These are phyloP conservation scores for Ericerus pela DNA, from an alignment of 1,140 invertebrate genomes.

Conservation along the genomic window DNA sequence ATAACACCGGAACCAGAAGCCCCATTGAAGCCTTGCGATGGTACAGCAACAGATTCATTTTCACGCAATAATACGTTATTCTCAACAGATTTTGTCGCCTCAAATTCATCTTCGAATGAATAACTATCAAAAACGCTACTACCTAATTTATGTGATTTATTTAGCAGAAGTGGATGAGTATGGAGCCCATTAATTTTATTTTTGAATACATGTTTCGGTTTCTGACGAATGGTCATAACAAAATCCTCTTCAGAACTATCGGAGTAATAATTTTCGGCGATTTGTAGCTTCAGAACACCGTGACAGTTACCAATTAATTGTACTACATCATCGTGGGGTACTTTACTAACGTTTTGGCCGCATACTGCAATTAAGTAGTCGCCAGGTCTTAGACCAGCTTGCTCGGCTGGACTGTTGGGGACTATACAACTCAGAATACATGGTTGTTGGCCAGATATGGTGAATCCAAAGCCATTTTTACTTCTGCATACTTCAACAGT, in stretches of 20 bases:
- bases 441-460: slow-evolving; percentile 83
- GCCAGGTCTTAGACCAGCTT: slow-evolving; percentile 70
- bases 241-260: slow-evolving; percentile 68
- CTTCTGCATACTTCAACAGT: slow-evolving; percentile 73
- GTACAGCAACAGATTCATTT: not conserved
- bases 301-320: slow-evolving; percentile 70
- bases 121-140: not conserved
- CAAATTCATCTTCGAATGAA: not conserved
- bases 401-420: slow-evolving; percentile 63
- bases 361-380: slow-evolving; percentile 86
- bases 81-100: not conserved
- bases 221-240: slow-evolving; percentile 36
- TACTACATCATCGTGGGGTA: slow-evolving; percentile 84
- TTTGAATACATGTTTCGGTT: slow-evolving; percentile 41
- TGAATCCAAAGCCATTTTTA: slow-evolving; percentile 76
- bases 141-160: not conserved
- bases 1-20: slow-evolving; percentile 18
- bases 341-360: slow-evolving; percentile 70
- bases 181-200: not conserved
- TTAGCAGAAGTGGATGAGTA: not conserved
- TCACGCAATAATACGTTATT: not conserved
- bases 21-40: not conserved
- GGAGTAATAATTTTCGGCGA: slow-evolving; percentile 75
- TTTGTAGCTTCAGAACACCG: slow-evolving; percentile 61
- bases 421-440: slow-evolving; percentile 81